phyloP scores from a whole-genome alignment of 2,113 vertebrate genomes.

The Scolopax mira region DNA sequence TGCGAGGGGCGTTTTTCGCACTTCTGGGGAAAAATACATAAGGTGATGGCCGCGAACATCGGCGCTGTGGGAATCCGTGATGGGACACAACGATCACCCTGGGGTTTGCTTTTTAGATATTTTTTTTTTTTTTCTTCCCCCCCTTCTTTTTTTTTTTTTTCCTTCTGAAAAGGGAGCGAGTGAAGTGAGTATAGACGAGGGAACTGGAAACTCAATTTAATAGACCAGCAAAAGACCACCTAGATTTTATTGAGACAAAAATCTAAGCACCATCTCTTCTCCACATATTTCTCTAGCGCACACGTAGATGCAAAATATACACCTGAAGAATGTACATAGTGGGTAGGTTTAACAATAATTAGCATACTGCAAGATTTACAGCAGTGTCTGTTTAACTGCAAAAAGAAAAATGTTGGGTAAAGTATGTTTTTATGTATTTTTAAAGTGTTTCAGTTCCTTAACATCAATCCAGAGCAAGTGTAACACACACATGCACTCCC shows the following conservation, averaged over 20 bases:
- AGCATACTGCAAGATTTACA: neutral
- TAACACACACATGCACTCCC: neutral
- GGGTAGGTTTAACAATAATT: neutral
- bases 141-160: neutral
- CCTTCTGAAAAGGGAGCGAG: neutral
- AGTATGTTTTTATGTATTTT: neutral
- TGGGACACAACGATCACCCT: neutral
- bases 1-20: too few species aligned
- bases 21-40: too few species aligned
- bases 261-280: neutral
- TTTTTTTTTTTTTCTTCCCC: too few species aligned
- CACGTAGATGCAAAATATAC: neutral
- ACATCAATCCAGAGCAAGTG: neutral
- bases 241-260: neutral
- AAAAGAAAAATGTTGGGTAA: neutral
- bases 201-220: neutral
- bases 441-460: neutral
- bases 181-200: neutral
- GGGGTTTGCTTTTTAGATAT: neutral
- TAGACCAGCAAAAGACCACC: neutral
- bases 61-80: neutral
- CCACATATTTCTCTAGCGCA: neutral
- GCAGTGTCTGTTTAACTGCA: neutral
- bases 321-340: neutral
- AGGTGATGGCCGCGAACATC: too few species aligned